Evolutionary conservation across 2,888 invertebrate species (phyloP), one percentile per base, ranked within the genome.

Genomic region (Punctoribates punctum): DNA sequence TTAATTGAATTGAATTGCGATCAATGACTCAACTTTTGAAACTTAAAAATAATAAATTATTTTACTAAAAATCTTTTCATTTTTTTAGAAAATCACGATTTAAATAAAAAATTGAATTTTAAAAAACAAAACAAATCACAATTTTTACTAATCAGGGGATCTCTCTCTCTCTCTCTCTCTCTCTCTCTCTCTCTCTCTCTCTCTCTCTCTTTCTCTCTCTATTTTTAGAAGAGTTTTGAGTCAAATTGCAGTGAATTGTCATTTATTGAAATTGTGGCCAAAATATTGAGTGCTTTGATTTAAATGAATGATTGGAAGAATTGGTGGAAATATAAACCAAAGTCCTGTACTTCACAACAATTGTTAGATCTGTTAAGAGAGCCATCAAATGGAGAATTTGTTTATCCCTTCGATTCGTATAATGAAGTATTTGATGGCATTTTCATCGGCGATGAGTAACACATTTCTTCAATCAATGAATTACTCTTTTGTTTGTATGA

Each of bases 351-450:
- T 11, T 79, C 81, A 0, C 80, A 82, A 1, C 83, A 84, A 72
- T 79, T 85, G 83, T 85, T 38, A 81, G 84, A 15, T 81, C 81
- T 38, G 82, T 81, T 5, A 81, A 82, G 0, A 79, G 82, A 65
- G 1, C 13, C 42, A 42, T 42, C 42, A 11, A 82, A 83, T 20
- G 84, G 84, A 6, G 57, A 83, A n/a, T 83, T 82, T 75, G 80
- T 82, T 77, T 78, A 83, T 46, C 85, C 85, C 0, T 81, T 81
- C n/a, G 81, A 82, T 65, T 82, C 83, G 13, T 85, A 82, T 81
- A 84, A 86, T 80, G 85, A 86, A 81, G 85, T 86, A 13, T 85
- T 83, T 79, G 85, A 85, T 9, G 82, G 83, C 48, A 81, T 86
- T 42, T 84, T 82, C 75, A 81, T 86, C 29, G 85, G 86, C 46